These are phyloP conservation scores for Gila orcuttii DNA, from an alignment of 2,113 vertebrate species.

Conservation along the genomic window DNA sequence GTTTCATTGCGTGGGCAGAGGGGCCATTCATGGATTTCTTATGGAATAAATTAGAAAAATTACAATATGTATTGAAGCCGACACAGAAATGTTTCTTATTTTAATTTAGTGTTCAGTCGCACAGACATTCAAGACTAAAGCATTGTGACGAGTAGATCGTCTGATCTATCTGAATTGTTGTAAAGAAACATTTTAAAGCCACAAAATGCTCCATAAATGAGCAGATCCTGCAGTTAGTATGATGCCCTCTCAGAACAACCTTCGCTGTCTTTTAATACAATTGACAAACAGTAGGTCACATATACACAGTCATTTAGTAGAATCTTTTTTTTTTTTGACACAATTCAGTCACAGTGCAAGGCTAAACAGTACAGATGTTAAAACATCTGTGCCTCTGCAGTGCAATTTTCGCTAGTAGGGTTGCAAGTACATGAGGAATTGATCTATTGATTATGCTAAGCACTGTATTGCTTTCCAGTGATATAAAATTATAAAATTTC, in stretches of 20 bases:
- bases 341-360: neutral
- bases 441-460: neutral
- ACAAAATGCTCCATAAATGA: slow-evolving; percentile 12
- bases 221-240: neutral
- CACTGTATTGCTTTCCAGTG: neutral
- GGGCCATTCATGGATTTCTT: slow-evolving; percentile 76
- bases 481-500: neutral
- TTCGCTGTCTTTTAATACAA: neutral
- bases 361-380: neutral
- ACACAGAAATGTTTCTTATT: slow-evolving; percentile 61
- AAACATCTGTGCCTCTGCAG: neutral
- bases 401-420: neutral
- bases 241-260: neutral
- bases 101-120: slow-evolving; percentile 67
- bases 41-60: slow-evolving; percentile 74
- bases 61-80: slow-evolving; percentile 67
- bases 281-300: neutral
- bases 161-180: neutral
- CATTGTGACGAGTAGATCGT: neutral
- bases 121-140: slow-evolving; percentile 21
- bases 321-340: neutral
- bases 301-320: neutral
- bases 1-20: slow-evolving; percentile 71
- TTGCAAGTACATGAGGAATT: neutral
- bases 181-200: neutral